Evolutionary conservation across 2,113 vertebrate genomes (phyloP), one percentile per base, ranked within the genome.

Genomic region (Dipodomys stephensi): DNA sequence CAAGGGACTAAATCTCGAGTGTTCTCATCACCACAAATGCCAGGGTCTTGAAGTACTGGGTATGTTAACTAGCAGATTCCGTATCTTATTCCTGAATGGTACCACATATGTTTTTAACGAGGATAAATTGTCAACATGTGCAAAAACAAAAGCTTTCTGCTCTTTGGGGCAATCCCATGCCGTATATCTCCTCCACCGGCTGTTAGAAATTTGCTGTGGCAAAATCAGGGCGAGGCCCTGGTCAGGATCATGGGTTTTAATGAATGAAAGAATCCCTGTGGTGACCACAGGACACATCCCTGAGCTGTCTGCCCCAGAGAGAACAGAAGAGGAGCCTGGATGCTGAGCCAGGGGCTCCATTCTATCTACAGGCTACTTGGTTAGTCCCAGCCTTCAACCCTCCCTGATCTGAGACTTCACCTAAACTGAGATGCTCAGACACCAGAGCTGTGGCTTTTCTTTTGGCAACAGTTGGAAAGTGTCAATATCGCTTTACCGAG

Each of bases 211-310:
- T 28, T 18, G 16, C n/a, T 49, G 23, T 30, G 76, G 32, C 49
- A 30, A 74, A 82, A 49, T 30, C 30, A 32, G 86, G 49, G 39
- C 39, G 7, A 69, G 62, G 19, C 16, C 13, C 9, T 32, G 57
- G 9, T 6, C 49, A 49, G 65, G 65, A 78, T 19, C n/a, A 23
- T 8, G 19, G 15, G 30, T 16, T 57, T 80, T 72, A 53, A 0
- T 39, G 35, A 35, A 27, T 64, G 23, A 16, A 81, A 77, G 64
- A 83, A n/a, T 23, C 65, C 7, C 30, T 78, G 8, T 4, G 25
- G 46, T n/a, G 53, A 69, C 6, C 6, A 15, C 10, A 0, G 7
- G 35, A 8, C 8, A 4, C 1, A 0, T n/a, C 65, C 10, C 19
- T 77, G 53, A 57, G 32, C 32, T 1, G 9, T 80, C 49, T 1